Base-by-base conservation (phyloP, 2,113 vertebrate species). In the Sebastes fasciatus region DNA sequence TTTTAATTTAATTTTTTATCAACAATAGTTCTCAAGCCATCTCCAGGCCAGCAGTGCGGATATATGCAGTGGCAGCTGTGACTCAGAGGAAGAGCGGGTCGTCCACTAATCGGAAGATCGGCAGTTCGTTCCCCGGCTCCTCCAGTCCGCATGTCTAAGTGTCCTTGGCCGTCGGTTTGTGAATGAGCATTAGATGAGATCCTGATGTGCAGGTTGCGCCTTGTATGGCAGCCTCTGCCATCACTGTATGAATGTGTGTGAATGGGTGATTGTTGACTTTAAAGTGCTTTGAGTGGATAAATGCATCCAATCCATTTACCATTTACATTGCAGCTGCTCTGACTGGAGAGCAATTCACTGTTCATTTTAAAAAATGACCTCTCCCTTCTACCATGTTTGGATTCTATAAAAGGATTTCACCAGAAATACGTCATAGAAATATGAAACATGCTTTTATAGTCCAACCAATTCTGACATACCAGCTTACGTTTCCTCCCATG, bases 1-100 rank as follows among this genome's bases (percentile, higher is more conserved):
- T 86, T 78, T 68, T 4, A 8, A 81, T 78, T 68, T 2, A 8
- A 81, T 62, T 63, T 82, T 72, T 85, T 49, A 76, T 62, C 60
- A 65, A 60, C 75, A 73, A 49, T 54, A 21, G 12, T 72, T 67
- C n/a, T 55, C 40, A n/a, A 80, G 49, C 45, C 2, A 1, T 76
- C 34, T 52, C n/a, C 51, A 55, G 68, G 42, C 51, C 64, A 23
- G 43, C 69, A 42, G 40, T 45, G 65, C 1, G 40, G 71, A 83
- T 65, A 78, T 74, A 61, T 34, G 34, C 34, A 34, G 34, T 34
- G 34, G 34, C 34, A 4, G 34, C 34, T 34, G 34, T 34, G 34
- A 34, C 34, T 34, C 34, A 34, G 34, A 34, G 34, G 34, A 34
- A 34, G 34, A 34, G 34, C 34, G 34, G 34, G 34, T 34, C 34